A percentile compares a stretch with the other conserved stretches of the same genome.
Conservation (phyloP, 2,888 invertebrate genomes). For the Ophion costatus region DNA sequence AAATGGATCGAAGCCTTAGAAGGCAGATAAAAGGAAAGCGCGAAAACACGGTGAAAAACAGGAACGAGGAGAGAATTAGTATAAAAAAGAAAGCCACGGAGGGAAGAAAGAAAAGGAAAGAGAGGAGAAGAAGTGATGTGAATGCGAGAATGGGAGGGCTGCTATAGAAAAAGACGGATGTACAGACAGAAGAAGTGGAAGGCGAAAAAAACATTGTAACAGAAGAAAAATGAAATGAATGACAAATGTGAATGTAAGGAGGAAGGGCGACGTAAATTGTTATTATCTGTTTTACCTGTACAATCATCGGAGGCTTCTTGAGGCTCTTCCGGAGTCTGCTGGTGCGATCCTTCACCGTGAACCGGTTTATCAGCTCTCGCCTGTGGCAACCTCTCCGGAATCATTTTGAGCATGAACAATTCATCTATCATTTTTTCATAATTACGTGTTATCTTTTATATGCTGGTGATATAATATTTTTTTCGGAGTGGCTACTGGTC, state of each 20-base stretch:
- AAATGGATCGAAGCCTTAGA: neutral
- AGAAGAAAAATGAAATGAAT: no score
- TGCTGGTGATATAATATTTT: no score
- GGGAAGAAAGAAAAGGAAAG: neutral
- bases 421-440: neutral
- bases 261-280: neutral
- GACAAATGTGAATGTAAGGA: no score
- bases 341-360: neutral
- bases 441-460: neutral
- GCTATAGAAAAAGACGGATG: neutral
- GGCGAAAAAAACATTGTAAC: no score
- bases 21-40: neutral
- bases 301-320: neutral
- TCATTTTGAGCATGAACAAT: neutral
- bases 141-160: neutral
- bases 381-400: neutral
- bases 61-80: neutral
- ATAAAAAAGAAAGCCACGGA: neutral
- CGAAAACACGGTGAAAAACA: neutral
- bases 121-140: neutral
- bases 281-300: neutral
- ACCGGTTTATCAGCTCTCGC: neutral
- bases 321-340: neutral
- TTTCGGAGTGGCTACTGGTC: no score
- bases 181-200: no score